Base-by-base conservation (phyloP, 2,888 invertebrate genomes). In the Hesperia comma region DNA sequence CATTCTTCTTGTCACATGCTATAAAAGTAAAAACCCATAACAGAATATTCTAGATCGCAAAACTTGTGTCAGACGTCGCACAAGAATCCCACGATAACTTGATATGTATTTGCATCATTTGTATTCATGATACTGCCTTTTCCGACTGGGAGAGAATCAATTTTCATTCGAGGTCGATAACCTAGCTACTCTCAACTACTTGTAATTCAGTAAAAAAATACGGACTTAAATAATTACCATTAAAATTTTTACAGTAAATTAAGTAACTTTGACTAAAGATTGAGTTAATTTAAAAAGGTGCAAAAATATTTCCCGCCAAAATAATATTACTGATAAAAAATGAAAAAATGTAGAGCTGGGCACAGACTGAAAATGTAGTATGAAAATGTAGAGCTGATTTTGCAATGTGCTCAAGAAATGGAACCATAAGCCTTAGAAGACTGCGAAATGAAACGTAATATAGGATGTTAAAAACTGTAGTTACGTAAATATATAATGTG, bases 401-500 rank as follows among this genome's bases (percentile, higher is more conserved):
- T 17, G 53, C 41, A 40, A 53, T 32, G 32, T 40, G 41, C 32
- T 55, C 53, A 15, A 40, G 57, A 41, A 40, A 58, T 53, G 54
- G 33, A 64, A 49, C 14, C 41, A n/a, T 33, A 46, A 51, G 63
- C 40, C 64, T 41, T 12, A n/a, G 41, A 12, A 26, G 41, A 64
- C 57, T 63, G 17, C 60, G 58, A 66, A 60, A 64, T 64, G 51
- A 26, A 57, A 64, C 58, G 58, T 58, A 58, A 53, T 33, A 56
- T 63, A 43, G 46, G 63, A 58, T 54, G 58, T 53, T 63, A 64
- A 66, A 66, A 66, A 54, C 58, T 64, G 40, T 53, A 60, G 58
- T 67, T 67, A 68, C 67, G 69, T 64, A 63, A 57, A 67, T 67
- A 66, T 62, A 49, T 53, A 58, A 60, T 54, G 49, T 57, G 72